Evolutionary conservation across 2,113 vertebrate genomes (phyloP).

Genomic region (Epinephelus lanceolatus): DNA sequence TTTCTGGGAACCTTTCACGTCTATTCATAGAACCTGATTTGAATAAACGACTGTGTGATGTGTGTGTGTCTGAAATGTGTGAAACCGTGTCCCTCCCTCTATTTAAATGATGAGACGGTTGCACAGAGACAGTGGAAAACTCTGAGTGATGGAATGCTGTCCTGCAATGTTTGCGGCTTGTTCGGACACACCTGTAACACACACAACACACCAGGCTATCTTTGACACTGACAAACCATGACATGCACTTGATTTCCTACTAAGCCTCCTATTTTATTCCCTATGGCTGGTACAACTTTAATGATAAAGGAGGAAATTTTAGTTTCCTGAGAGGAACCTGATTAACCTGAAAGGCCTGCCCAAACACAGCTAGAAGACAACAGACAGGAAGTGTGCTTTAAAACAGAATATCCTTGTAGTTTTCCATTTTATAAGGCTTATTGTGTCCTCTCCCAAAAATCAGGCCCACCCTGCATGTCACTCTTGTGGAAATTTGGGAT

Average conservation of each 20-base stretch:
- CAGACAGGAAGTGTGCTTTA: background rate
- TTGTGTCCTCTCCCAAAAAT: background rate
- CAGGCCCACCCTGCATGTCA: constrained; percentile 5
- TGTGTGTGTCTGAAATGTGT: constrained; percentile 12
- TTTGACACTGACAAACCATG: constrained; percentile 19
- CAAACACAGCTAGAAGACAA: background rate
- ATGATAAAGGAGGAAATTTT: background rate
- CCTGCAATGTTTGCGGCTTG: constrained; percentile 46
- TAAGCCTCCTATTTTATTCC: background rate
- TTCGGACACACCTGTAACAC: constrained; percentile 70
- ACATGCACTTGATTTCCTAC: constrained; percentile 19
- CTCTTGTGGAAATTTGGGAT: background rate
- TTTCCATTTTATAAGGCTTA: background rate
- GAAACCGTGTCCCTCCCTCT: constrained; percentile 4
- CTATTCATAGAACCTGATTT: constrained; percentile 54
- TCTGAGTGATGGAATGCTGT: constrained; percentile 67
- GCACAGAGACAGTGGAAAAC: constrained; percentile 11
- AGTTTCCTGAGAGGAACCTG: constrained; percentile 7
- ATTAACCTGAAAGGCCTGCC: constrained; percentile 33
- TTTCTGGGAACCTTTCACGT: constrained; percentile 3
- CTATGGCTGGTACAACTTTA: background rate
- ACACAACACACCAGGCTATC: constrained; percentile 3
- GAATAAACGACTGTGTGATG: background rate
- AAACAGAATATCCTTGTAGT: background rate
- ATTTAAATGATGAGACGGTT: constrained; percentile 12